phyloP scores from a whole-genome alignment of 2,797 vertebrate genomes.

The Florisuga fusca region DNA sequence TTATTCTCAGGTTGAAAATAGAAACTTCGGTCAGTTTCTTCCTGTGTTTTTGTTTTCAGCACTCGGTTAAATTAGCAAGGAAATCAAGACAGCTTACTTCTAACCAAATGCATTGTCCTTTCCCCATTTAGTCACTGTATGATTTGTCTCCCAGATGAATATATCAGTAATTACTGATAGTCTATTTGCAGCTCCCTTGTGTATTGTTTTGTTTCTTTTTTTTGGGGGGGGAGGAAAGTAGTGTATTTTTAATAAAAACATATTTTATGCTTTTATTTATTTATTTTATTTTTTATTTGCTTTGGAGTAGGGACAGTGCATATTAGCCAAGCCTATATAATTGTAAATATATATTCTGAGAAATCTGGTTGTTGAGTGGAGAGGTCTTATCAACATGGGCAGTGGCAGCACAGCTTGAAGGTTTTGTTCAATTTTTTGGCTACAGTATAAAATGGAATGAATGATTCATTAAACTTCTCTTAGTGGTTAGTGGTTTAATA shows the following conservation, averaged over 20 bases:
- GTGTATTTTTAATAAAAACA: not conserved
- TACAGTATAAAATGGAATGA: not conserved
- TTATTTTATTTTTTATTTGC: no score
- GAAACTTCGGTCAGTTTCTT: not conserved
- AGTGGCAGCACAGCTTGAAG: not conserved
- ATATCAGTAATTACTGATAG: not conserved
- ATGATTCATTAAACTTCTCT: not conserved
- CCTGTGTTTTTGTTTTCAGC: not conserved
- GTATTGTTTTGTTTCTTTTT: not conserved
- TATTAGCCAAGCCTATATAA: not conserved
- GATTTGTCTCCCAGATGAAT: slow-evolving; percentile 12
- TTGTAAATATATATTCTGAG: not conserved
- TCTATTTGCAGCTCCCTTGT: not conserved
- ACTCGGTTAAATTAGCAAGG: not conserved
- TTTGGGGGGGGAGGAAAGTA: rapidly evolving
- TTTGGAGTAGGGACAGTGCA: not conserved
- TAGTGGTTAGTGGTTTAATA: not conserved
- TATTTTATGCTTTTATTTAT: not conserved
- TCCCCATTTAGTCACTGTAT: not conserved
- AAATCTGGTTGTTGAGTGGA: not conserved
- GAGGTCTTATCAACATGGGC: not conserved
- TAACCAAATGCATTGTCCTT: not conserved
- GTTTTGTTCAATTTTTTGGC: not conserved
- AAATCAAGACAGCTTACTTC: not conserved
- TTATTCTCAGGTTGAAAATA: not conserved